Percentiles rank a stretch among this genome's conserved stretches.
Conservation (phyloP, 2,888 invertebrate species). For the Vesta saturnalis region DNA sequence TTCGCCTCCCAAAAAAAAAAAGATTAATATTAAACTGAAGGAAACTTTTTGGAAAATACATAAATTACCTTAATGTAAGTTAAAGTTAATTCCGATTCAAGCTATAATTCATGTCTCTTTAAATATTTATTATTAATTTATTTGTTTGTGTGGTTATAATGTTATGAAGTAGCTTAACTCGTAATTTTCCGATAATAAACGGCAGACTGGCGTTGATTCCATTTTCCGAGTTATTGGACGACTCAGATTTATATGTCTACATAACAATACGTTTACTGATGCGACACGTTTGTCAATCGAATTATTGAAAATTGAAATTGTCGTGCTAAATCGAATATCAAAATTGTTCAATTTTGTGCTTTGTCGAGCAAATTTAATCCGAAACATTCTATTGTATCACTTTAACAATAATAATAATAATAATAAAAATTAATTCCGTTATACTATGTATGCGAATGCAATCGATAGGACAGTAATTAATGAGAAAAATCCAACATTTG, state of each 20-base stretch:
- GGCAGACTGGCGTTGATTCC: slow-evolving; percentile 1
- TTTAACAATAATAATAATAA: neutral
- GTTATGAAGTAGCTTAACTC: neutral
- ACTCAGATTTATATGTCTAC: neutral
- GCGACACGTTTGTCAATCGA: slow-evolving; percentile 5
- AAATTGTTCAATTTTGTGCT: slow-evolving; percentile 6
- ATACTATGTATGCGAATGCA: neutral
- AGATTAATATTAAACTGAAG: slow-evolving; percentile 13
- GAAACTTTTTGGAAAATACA: slow-evolving; percentile 6
- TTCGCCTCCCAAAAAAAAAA: neutral
- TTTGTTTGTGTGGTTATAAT: slow-evolving; percentile 12
- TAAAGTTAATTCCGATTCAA: neutral
- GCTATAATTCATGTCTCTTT: slow-evolving; percentile 7
- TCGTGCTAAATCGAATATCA: slow-evolving; percentile 1
- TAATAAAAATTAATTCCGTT: neutral
- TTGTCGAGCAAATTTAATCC: neutral
- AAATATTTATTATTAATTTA: slow-evolving; percentile 17
- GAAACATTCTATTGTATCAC: too few species aligned
- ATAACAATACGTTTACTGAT: slow-evolving; percentile 13
- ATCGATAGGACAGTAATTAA: too few species aligned
- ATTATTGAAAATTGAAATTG: slow-evolving; percentile 7
- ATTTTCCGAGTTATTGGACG: slow-evolving; percentile 6
- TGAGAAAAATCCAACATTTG: neutral
- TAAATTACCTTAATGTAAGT: neutral
- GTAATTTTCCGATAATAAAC: slow-evolving; percentile 14